Conservation (phyloP, 2,888 invertebrate species). For the Diadromus collaris region DNA sequence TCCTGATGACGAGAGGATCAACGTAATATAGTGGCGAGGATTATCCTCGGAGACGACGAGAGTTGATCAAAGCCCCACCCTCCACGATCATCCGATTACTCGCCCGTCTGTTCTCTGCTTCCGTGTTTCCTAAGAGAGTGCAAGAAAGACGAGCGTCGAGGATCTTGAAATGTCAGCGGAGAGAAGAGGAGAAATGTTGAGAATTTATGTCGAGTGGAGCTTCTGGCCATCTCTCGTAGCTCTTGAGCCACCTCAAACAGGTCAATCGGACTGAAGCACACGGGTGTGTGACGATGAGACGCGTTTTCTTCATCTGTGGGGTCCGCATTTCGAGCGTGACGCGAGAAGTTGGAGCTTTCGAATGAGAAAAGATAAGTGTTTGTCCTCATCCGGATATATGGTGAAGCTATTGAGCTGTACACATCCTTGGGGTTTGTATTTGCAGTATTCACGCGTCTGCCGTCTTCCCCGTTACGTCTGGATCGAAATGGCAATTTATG, state of each 20-base stretch:
- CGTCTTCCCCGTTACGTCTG: background rate
- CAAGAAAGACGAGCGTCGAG: background rate
- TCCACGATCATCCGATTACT: background rate
- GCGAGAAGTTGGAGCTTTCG: background rate
- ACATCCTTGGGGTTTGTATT: background rate
- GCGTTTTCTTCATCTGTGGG: slow-evolving; percentile 22
- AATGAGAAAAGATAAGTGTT: slow-evolving; percentile 2
- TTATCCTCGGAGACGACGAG: background rate
- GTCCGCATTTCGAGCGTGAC: background rate
- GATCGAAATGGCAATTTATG: background rate
- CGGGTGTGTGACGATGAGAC: slow-evolving; percentile 1
- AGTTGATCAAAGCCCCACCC: background rate
- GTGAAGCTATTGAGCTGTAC: background rate
- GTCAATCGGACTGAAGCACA: slow-evolving; percentile 32
- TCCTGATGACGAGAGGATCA: slow-evolving; percentile 7
- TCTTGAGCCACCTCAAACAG: slow-evolving; percentile 20
- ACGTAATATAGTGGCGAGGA: background rate
- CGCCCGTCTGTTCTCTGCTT: background rate
- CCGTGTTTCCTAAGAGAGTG: background rate
- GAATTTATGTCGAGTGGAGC: slow-evolving; percentile 13
- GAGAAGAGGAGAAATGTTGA: slow-evolving; percentile 16
- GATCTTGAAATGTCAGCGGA: background rate
- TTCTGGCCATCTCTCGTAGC: background rate
- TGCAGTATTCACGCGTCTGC: background rate
- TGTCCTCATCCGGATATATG: background rate